phyloP scores from a whole-genome alignment of 2,113 vertebrate species.

The Neotragus pygmaeus region DNA sequence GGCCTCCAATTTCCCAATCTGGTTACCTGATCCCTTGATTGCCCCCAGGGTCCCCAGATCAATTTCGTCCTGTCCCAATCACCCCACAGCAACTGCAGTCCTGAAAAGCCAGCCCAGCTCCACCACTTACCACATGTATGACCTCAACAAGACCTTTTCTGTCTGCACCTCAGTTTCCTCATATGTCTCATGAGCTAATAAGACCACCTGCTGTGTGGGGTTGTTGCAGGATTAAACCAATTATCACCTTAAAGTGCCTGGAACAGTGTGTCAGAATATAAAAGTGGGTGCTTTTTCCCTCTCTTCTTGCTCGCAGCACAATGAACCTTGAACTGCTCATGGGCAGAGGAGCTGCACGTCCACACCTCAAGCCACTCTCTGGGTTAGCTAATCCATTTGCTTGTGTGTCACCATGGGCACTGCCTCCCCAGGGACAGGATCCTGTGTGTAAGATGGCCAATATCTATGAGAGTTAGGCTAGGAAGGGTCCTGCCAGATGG shows the following conservation, averaged over 20 bases:
- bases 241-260: neutral
- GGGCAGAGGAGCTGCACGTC: neutral
- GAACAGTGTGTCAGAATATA: neutral
- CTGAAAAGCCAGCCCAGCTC: neutral
- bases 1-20: neutral
- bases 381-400: neutral
- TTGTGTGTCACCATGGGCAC: neutral
- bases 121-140: neutral
- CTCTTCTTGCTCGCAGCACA: accelerated
- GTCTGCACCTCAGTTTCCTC: neutral
- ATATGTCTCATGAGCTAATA: neutral
- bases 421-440: neutral
- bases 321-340: neutral
- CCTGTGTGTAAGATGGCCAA: neutral
- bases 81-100: neutral
- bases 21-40: neutral
- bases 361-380: neutral
- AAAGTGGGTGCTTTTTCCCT: accelerated
- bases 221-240: neutral
- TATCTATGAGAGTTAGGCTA: neutral
- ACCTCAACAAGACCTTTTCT: neutral
- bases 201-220: neutral
- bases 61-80: neutral
- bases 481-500: neutral
- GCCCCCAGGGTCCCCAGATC: neutral